A percentile compares a stretch with the other conserved stretches of the same genome.
These are phyloP conservation scores for Macropus fuliginosus DNA, from an alignment of 2,797 vertebrate genomes.

Conservation along the genomic window DNA sequence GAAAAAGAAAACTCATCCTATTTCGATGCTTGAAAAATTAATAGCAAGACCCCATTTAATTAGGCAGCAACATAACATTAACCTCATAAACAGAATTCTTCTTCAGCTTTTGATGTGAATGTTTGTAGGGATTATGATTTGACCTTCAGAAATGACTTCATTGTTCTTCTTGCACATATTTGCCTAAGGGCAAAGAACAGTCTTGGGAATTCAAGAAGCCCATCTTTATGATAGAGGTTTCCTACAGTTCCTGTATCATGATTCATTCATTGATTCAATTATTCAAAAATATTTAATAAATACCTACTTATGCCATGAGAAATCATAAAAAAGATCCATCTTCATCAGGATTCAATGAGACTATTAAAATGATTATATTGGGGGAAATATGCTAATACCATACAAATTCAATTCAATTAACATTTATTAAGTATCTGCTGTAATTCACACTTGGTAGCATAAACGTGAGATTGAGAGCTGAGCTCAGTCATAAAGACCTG, in stretches of 20 bases:
- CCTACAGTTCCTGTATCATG: background rate
- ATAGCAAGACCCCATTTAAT: background rate
- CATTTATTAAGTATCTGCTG: background rate
- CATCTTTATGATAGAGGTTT: background rate
- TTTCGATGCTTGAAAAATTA: conserved; percentile 21
- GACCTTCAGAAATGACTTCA: background rate
- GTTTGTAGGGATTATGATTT: background rate
- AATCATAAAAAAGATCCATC: background rate
- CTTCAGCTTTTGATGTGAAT: background rate
- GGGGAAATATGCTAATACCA: background rate
- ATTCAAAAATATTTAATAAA: background rate
- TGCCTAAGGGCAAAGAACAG: background rate
- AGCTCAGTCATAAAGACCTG: background rate
- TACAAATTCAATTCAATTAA: background rate
- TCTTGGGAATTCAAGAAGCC: background rate
- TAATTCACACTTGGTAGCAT: background rate
- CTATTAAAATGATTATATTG: background rate
- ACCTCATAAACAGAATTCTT: background rate
- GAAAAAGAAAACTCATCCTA: background rate
- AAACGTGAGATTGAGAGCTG: background rate
- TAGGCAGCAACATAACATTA: background rate
- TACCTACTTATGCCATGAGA: background rate
- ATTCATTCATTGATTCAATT: background rate
- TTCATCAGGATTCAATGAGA: background rate
- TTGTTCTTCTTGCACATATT: background rate